These are phyloP conservation scores for Pandemis corylana DNA, from an alignment of 2,888 invertebrate species.

Conservation along the genomic window DNA sequence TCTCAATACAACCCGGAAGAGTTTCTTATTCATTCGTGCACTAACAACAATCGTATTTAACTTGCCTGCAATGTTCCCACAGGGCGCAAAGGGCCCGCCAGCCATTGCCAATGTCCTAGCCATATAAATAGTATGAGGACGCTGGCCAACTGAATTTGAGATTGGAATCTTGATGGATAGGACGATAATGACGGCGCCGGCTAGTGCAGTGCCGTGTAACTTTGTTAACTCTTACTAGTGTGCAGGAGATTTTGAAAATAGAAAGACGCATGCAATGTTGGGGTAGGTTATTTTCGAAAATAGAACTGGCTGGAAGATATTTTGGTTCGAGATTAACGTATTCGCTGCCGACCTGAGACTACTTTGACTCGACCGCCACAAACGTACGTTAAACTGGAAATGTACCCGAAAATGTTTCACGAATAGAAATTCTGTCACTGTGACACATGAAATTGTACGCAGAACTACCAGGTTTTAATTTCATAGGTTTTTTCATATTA, in stretches of 20 bases:
- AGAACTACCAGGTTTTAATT: no score
- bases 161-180: slow-evolving; percentile 73
- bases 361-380: no score
- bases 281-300: not conserved
- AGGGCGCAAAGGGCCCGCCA: slow-evolving; percentile 41
- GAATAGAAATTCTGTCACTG: no score
- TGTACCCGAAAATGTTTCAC: no score
- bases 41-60: slow-evolving; percentile 56
- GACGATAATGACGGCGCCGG: slow-evolving; percentile 61
- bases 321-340: no score
- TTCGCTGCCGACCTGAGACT: no score
- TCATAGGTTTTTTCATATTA: no score
- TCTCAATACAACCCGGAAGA: slow-evolving; percentile 30
- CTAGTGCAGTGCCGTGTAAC: slow-evolving; percentile 29
- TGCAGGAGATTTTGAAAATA: not conserved
- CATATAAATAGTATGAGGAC: slow-evolving; percentile 65
- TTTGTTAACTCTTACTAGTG: slow-evolving; percentile 2
- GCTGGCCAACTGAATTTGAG: slow-evolving; percentile 67
- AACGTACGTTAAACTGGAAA: no score
- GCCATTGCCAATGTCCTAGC: slow-evolving; percentile 62
- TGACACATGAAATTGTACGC: no score
- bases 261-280: not conserved
- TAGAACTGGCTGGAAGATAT: not conserved
- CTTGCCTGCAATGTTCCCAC: slow-evolving; percentile 23
- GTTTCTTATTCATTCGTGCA: slow-evolving; percentile 40